These are phyloP conservation scores for Tupiocoris notatus DNA, from an alignment of 2,888 invertebrate species.

Conservation along the genomic window DNA sequence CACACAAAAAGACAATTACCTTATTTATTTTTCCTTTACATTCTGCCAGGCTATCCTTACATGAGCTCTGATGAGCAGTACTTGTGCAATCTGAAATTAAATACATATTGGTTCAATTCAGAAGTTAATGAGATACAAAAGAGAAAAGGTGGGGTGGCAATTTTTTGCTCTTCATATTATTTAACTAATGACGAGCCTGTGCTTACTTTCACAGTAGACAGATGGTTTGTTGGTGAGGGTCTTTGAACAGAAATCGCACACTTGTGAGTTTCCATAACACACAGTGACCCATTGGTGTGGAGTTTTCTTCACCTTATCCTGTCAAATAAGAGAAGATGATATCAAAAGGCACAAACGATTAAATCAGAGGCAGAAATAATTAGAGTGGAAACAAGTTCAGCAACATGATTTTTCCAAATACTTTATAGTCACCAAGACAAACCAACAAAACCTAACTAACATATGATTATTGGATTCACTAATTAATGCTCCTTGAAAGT, in stretches of 20 bases:
- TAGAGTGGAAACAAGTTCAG: conserved; percentile 21
- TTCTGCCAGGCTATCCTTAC: conserved; percentile 83
- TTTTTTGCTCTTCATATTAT: conserved; percentile 9
- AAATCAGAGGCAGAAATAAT: conserved; percentile 7
- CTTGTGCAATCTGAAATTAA: conserved; percentile 79
- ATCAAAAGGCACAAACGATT: conserved; percentile 11
- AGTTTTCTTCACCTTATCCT: conserved; percentile 75
- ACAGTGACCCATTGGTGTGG: conserved; percentile 74
- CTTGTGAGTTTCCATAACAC: conserved; percentile 64
- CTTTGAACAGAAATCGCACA: conserved; percentile 77
- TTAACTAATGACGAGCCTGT: no score
- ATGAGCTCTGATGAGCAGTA: conserved; percentile 81
- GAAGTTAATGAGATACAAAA: conserved; percentile 34
- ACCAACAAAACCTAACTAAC: no score
- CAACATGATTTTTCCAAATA: neutral
- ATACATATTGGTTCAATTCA: conserved; percentile 1
- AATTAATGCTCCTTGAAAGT: no score
- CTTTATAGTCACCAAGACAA: no score
- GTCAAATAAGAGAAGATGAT: conserved; percentile 45
- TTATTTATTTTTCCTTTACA: conserved; percentile 63
- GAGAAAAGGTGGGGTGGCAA: conserved; percentile 12
- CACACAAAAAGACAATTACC: no score
- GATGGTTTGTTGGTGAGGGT: conserved; percentile 75
- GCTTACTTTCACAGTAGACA: conserved; percentile 81
- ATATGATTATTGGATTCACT: no score